Evolutionary conservation across 2,113 vertebrate species (phyloP), one percentile per base, ranked within the genome.

Genomic region (Patagioenas fasciata): DNA sequence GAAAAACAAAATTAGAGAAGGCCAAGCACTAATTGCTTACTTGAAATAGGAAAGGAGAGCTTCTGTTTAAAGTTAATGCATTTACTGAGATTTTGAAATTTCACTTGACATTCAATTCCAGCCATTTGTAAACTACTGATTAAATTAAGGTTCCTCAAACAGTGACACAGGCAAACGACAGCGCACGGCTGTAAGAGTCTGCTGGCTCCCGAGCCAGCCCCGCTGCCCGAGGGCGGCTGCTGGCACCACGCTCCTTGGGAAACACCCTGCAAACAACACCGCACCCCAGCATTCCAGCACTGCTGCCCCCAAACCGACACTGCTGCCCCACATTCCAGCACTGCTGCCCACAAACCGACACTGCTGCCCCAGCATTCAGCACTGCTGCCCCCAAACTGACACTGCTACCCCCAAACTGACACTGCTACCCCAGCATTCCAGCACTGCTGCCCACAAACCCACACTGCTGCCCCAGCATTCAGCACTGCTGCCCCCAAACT

Each of bases 41-140:
- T 47, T 70, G 54, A 31, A 85, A 88, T 8, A 73, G 40, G 40
- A 85, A 95, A 88, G 10, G 50, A 85, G 47, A 95, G 21, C 28
- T 90, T 88, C 79, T 70, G 18, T 88, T 89, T 90, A 44, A 91
- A 80, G 50, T 36, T 84, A 89, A 91, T 84, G 51, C 56, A 54
- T 81, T 89, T 80, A 95, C 21, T 6, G 12, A 69, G 82, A 90
- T 94, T 95, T 80, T 95, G 64, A 90, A 88, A 78, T 90, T 91
- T 83, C 82, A 70, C 85, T 83, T 97, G 82, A 90, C 72, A 80
- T 88, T 83, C 88, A 57, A 85, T 80, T 88, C 40, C 72, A 92
- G 36, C 13, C 42, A 58, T 77, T 92, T 86, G 64, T 83, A 92
- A 94, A 56, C 38, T 84, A 72, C 40, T 54, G 73, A 91, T 93